Percentiles rank a stretch among this genome's conserved stretches.
Evolutionary conservation across 2,113 vertebrate genomes (phyloP).

Genomic region (Gymnocephalus cernua): DNA sequence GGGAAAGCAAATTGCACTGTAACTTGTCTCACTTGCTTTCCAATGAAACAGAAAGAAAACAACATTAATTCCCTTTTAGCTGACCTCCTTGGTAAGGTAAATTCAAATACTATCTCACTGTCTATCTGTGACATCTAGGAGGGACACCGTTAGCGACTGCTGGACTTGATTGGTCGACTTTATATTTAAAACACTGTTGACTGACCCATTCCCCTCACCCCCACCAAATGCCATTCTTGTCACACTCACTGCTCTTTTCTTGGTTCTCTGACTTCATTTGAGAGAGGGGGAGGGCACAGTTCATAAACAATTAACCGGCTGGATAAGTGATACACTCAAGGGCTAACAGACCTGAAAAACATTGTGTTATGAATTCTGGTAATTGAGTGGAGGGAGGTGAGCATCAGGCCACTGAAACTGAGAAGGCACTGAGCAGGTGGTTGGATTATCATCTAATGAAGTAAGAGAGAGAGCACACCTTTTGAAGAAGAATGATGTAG

Average conservation of each 20-base stretch:
- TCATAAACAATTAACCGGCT: conserved; percentile 83
- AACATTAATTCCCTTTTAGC: conserved; percentile 77
- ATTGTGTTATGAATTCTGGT: conserved; percentile 76
- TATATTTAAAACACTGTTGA: conserved; percentile 62
- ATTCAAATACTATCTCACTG: conserved; percentile 57
- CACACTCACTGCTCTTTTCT: conserved; percentile 60
- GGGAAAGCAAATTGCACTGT: conserved; percentile 84
- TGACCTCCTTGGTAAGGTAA: conserved; percentile 54
- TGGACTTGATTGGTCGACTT: conserved; percentile 55
- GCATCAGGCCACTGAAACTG: conserved; percentile 44
- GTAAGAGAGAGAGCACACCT: neutral
- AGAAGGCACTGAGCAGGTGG: conserved; percentile 11
- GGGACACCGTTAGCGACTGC: conserved; percentile 25
- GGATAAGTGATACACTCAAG: conserved; percentile 82
- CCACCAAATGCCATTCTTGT: conserved; percentile 59
- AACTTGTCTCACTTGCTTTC: conserved; percentile 84
- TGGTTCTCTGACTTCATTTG: conserved; percentile 68
- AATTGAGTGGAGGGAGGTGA: conserved; percentile 74
- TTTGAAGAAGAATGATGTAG: neutral
- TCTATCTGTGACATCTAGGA: conserved; percentile 38
- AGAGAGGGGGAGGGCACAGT: conserved; percentile 69
- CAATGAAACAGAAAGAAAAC: conserved; percentile 81
- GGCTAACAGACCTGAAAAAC: conserved; percentile 79
- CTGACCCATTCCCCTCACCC: conserved; percentile 55
- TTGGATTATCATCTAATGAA: conserved; percentile 7